phyloP scores from a whole-genome alignment of 2,797 vertebrate species.

The Thalassophryne amazonica region DNA sequence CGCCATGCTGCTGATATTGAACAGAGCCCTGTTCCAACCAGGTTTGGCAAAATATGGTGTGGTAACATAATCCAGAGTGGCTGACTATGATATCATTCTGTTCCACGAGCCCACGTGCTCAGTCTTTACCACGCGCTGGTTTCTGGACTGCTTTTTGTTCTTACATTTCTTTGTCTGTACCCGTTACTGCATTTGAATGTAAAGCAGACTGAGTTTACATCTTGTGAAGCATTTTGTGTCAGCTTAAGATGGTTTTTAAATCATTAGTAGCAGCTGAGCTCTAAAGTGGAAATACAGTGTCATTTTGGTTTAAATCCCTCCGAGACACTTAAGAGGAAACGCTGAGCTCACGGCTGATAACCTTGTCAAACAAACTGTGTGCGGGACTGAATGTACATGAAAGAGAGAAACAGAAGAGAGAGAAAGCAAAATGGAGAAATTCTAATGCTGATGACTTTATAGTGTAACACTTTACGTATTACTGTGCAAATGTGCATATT shows the following conservation, averaged over 20 bases:
- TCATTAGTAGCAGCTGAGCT: constrained; percentile 22
- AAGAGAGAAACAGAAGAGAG: background rate
- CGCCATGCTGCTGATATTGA: constrained; percentile 9
- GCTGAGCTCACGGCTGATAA: constrained; percentile 26
- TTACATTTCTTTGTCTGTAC: too few relatives aligned
- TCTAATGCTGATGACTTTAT: constrained; percentile 21
- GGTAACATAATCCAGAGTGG: constrained; percentile 15
- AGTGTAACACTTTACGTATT: background rate
- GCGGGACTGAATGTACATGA: constrained; percentile 30
- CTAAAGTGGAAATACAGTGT: background rate
- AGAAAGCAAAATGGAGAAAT: constrained; percentile 7
- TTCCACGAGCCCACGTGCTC: too few relatives aligned
- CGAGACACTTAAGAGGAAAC: constrained; percentile 24
- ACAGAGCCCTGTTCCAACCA: background rate
- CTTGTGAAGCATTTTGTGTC: background rate
- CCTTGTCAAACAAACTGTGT: constrained; percentile 66
- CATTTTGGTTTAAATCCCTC: constrained; percentile 21
- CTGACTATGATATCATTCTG: constrained; percentile 36
- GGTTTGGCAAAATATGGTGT: constrained; percentile 8
- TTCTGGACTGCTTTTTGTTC: too few relatives aligned
- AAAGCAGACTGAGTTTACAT: too few relatives aligned
- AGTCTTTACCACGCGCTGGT: too few relatives aligned
- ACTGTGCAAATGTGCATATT: background rate
- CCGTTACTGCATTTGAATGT: too few relatives aligned
- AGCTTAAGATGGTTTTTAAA: background rate